Conservation (phyloP, 2,797 vertebrate species). For the Lacerta bilineata region DNA sequence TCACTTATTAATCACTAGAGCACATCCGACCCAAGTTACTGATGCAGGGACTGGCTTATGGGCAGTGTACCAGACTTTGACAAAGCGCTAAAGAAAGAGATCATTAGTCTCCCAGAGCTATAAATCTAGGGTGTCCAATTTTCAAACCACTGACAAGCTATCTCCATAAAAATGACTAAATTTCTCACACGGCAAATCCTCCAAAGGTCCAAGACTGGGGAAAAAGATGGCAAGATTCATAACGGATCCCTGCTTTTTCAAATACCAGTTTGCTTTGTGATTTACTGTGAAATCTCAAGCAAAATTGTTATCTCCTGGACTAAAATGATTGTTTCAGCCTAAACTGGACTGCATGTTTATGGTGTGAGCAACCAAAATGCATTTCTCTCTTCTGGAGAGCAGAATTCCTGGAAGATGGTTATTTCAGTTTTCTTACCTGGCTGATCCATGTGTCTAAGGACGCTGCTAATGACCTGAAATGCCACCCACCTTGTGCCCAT, state of each 20-base stretch:
- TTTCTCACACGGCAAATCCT: constrained; percentile 65
- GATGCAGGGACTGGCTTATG: constrained; percentile 41
- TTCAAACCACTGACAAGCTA: constrained; percentile 75
- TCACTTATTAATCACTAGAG: constrained; percentile 62
- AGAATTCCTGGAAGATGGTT: not conserved
- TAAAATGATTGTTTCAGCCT: not conserved
- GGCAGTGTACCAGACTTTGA: constrained; percentile 65
- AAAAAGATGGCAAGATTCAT: constrained; percentile 36
- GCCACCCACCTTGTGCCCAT: too few species aligned
- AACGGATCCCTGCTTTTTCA: not conserved
- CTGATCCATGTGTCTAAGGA: not conserved
- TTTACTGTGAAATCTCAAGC: constrained; percentile 46
- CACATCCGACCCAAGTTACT: constrained; percentile 3
- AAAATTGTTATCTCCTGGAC: constrained; percentile 23
- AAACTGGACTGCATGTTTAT: not conserved
- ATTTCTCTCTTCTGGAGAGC: not conserved
- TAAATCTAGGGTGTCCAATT: constrained; percentile 67
- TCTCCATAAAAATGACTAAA: constrained; percentile 65
- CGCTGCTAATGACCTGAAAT: too few species aligned
- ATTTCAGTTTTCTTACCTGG: not conserved
- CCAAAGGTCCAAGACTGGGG: constrained; percentile 44
- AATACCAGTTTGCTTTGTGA: constrained; percentile 35
- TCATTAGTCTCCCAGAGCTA: constrained; percentile 66
- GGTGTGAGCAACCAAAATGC: not conserved
- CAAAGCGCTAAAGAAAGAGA: constrained; percentile 63